phyloP scores from a whole-genome alignment of 2,888 invertebrate species.

The Aethes cnicana region DNA sequence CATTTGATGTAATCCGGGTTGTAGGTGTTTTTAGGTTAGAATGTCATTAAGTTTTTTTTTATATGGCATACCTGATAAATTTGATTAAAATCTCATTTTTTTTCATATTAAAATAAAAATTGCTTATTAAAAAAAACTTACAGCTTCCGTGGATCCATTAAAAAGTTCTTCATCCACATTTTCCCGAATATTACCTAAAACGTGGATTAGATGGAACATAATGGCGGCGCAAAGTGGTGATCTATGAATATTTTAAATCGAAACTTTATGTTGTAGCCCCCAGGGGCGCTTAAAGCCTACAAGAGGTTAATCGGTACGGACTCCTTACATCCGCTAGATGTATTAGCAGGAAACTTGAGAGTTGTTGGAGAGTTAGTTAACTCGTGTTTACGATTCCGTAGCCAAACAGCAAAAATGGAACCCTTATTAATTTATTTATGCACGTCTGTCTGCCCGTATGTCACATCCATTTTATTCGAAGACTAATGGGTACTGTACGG shows the following conservation, averaged over 20 bases:
- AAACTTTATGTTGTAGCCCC: conserved; percentile 13
- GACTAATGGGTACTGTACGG: too few species aligned
- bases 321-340: conserved; percentile 1
- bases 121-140: conserved; percentile 1
- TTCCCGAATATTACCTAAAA: conserved; percentile 12
- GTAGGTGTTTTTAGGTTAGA: too few species aligned
- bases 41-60: too few species aligned
- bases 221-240: conserved; percentile 19
- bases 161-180: conserved; percentile 13
- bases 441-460: too few species aligned
- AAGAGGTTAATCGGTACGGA: conserved; percentile 24
- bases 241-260: conserved; percentile 28
- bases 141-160: neutral
- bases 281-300: conserved; percentile 10
- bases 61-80: too few species aligned
- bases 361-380: neutral
- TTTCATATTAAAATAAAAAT: too few species aligned
- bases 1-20: too few species aligned
- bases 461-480: too few species aligned
- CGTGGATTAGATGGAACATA: conserved; percentile 10
- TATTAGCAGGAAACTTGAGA: conserved; percentile 5
- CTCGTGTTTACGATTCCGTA: too few species aligned
- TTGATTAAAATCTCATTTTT: too few species aligned
- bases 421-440: too few species aligned
- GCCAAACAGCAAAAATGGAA: too few species aligned